A percentile compares a stretch with the other conserved stretches of the same genome.
Evolutionary conservation across 2,888 invertebrate species (phyloP).

Genomic region (Aproaerema taeniolella): DNA sequence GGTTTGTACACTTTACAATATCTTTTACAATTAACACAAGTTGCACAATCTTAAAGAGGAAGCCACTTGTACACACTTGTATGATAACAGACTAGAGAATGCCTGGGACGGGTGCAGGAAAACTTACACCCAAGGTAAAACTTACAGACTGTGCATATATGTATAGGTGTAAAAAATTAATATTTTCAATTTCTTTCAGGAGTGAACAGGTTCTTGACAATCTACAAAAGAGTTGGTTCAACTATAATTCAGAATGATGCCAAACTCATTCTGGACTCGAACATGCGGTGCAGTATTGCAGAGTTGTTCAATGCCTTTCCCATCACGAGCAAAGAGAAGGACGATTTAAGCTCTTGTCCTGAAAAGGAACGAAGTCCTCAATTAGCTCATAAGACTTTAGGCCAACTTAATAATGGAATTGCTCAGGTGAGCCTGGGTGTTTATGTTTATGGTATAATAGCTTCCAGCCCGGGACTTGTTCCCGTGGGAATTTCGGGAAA

Average conservation of each 20-base stretch:
- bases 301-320: conserved; percentile 81
- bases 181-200: conserved; percentile 69
- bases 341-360: conserved; percentile 81
- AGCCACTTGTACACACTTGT: too few species aligned
- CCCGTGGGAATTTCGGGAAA: background rate
- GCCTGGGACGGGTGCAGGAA: too few species aligned
- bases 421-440: conserved; percentile 78
- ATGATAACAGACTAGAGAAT: too few species aligned
- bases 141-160: too few species aligned
- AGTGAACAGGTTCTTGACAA: conserved; percentile 81
- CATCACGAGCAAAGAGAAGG: conserved; percentile 81
- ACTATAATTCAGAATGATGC: conserved; percentile 83
- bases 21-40: too few species aligned
- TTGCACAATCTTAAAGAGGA: too few species aligned
- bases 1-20: too few species aligned
- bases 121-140: too few species aligned
- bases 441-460: too few species aligned
- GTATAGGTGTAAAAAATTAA: too few species aligned
- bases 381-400: conserved; percentile 76
- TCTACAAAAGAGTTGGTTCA: conserved; percentile 82
- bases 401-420: conserved; percentile 82
- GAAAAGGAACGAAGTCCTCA: conserved; percentile 80
- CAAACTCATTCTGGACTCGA: conserved; percentile 78
- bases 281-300: conserved; percentile 79
- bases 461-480: too few species aligned